Evolutionary conservation across 2,797 vertebrate species (phyloP).

Genomic region (Monodelphis domestica): DNA sequence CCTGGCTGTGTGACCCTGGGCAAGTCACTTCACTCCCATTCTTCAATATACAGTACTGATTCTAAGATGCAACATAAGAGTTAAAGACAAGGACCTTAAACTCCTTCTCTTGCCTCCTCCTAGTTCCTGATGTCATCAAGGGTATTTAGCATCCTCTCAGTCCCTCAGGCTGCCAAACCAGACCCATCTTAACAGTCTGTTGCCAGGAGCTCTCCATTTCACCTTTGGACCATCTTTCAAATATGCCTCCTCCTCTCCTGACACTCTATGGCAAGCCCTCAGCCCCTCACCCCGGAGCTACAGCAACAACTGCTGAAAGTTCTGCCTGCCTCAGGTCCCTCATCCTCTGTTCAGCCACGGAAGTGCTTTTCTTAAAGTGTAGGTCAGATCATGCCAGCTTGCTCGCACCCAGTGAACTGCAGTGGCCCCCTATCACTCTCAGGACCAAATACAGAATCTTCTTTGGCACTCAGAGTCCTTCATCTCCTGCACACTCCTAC

Average conservation of each 20-base stretch:
- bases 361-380: neutral
- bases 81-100: too few species aligned
- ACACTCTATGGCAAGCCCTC: neutral
- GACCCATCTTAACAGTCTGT: too few species aligned
- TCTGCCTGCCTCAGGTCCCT: neutral
- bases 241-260: neutral
- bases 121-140: too few species aligned
- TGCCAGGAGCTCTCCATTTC: neutral
- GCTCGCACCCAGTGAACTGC: neutral
- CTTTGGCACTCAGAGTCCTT: neutral
- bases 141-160: too few species aligned
- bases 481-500: neutral
- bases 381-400: neutral
- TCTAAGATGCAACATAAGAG: too few species aligned
- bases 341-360: neutral
- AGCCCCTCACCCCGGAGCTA: neutral
- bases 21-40: too few species aligned
- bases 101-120: too few species aligned
- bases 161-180: too few species aligned
- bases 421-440: neutral
- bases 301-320: neutral
- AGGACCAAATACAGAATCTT: neutral
- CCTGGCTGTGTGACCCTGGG: too few species aligned
- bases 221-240: neutral
- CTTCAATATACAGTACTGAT: too few species aligned